Conservation (phyloP, 2,888 invertebrate genomes). For the Eupithecia dodoneata region DNA sequence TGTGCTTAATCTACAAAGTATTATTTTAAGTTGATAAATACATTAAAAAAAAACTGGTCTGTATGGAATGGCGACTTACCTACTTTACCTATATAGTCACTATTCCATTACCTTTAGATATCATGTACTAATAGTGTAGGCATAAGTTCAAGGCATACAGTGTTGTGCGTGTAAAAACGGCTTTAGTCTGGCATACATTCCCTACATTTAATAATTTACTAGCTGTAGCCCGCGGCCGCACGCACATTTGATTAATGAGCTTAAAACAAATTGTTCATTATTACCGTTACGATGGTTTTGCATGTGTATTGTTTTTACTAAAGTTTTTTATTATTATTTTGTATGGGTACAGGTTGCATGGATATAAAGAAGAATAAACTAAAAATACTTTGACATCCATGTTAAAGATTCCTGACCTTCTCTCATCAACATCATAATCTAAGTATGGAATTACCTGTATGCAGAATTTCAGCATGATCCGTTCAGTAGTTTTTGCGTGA, state of each 20-base stretch:
- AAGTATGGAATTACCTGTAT: too few species aligned
- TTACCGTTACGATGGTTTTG: background rate
- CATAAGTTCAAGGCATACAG: background rate
- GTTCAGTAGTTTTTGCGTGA: too few species aligned
- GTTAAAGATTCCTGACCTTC: too few species aligned
- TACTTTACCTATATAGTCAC: background rate
- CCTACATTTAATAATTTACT: slow-evolving; percentile 40
- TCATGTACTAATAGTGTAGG: background rate
- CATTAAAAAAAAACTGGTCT: too few species aligned
- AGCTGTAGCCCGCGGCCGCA: slow-evolving; percentile 36
- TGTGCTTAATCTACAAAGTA: too few species aligned
- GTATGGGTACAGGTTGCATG: background rate
- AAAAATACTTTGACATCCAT: too few species aligned
- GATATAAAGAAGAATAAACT: background rate
- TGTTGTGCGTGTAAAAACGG: slow-evolving; percentile 7
- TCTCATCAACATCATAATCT: too few species aligned
- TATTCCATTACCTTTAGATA: background rate
- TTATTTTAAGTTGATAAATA: too few species aligned
- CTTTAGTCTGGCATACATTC: slow-evolving; percentile 24
- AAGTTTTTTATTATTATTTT: background rate
- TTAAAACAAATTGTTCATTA: slow-evolving; percentile 30
- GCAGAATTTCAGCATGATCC: too few species aligned
- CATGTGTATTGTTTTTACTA: background rate
- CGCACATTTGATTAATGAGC: slow-evolving; percentile 37
- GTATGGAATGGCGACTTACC: too few species aligned